Percentiles rank a stretch among this genome's conserved stretches.
These are phyloP conservation scores for Rhimphoctona megacephalus DNA, from an alignment of 2,888 invertebrate genomes.

Conservation along the genomic window DNA sequence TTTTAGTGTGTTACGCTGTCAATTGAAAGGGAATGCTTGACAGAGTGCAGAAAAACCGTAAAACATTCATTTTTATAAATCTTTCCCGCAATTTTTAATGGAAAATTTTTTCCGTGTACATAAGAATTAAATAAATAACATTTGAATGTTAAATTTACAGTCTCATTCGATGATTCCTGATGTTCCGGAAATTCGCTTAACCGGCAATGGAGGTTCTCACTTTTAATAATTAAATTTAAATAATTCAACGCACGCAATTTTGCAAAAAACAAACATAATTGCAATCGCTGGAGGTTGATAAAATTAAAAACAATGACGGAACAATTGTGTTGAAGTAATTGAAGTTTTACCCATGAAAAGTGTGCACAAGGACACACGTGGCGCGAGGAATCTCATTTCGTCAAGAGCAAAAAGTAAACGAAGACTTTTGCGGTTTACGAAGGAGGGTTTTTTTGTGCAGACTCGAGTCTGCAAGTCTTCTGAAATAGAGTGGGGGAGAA, in stretches of 20 bases:
- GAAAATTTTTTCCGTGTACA: no score
- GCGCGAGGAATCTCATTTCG: not conserved
- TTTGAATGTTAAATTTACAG: no score
- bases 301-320: not conserved
- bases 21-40: no score
- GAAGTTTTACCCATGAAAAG: conserved; percentile 12
- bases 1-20: no score
- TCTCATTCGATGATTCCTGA: not conserved
- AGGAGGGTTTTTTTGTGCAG: conserved; percentile 17
- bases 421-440: not conserved
- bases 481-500: conserved; percentile 34
- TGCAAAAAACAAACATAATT: not conserved
- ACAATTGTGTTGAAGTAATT: not conserved
- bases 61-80: no score
- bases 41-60: no score
- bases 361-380: conserved; percentile 3
- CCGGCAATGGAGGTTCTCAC: not conserved
- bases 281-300: no score
- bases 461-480: not conserved
- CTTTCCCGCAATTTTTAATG: no score
- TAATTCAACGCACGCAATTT: not conserved
- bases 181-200: not conserved
- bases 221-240: not conserved
- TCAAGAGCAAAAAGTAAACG: conserved; percentile 4
- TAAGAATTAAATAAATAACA: no score